Conservation (phyloP, 1,140 invertebrate species). For the Tetragonula clypearis region DNA sequence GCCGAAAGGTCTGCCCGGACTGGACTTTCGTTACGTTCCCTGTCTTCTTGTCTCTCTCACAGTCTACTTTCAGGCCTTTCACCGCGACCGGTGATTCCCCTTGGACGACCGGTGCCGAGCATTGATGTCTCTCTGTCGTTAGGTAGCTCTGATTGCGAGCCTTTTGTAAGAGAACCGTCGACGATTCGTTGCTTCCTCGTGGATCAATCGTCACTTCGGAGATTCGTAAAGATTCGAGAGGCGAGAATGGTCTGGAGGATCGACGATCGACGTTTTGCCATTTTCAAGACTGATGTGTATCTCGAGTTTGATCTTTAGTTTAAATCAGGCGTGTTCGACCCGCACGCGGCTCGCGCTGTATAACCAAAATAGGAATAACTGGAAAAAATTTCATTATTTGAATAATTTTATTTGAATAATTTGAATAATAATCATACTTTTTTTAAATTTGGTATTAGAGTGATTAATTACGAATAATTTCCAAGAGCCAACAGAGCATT, state of each 20-base stretch:
- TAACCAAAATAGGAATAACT: no score
- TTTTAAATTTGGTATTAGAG: no score
- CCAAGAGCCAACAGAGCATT: no score
- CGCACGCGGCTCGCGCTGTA: no score
- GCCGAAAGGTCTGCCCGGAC: conserved; percentile 41
- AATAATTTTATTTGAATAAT: no score
- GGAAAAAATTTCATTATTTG: no score
- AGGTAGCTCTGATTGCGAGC: neutral
- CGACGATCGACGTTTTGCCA: neutral
- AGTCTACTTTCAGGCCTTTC: neutral
- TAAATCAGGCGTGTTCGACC: no score
- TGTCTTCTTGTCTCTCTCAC: neutral
- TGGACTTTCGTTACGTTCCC: neutral
- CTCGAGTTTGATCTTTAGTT: no score
- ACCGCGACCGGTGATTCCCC: neutral
- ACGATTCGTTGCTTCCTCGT: neutral
- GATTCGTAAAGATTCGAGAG: neutral
- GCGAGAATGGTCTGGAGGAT: neutral
- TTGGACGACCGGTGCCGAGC: neutral
- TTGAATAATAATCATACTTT: no score
- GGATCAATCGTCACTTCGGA: neutral
- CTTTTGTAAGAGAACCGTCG: neutral
- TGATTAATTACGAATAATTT: no score
- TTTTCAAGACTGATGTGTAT: neutral
- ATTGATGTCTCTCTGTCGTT: neutral